Evolutionary conservation across 2,797 vertebrate genomes (phyloP), one percentile per base, ranked within the genome.

Genomic region (Dermochelys coriacea): DNA sequence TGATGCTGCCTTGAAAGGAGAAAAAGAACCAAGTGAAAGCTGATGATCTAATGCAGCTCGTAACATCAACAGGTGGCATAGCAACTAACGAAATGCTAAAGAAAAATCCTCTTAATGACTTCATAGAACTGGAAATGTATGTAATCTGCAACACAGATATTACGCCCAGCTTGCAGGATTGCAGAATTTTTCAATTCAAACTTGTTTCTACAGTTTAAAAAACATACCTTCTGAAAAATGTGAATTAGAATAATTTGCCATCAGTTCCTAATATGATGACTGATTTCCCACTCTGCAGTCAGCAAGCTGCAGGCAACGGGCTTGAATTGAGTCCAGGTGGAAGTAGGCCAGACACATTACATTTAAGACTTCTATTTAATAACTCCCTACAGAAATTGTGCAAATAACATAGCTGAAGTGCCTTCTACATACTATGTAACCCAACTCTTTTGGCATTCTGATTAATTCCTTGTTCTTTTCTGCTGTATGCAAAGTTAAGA

Each of bases 281-380:
- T 97, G 96, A 98, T 98, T 98, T 98, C 97, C 97, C 97, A 95
- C 95, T 97, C 95, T 96, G 95, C 94, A 97, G 97, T 95, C 95
- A 97, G 95, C 50, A 84, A 97, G 97, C 96, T 97, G 90, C 95
- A 98, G 97, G 98, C 97, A 97, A 96, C 0, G 83, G 92, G 93
- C 97, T 97, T 98, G 98, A 98, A 98, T 84, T 37, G 86, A 95
- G 90, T 98, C 98, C 98, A 98, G 96, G 96, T 98, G 98, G 98
- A 98, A 97, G 92, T 91, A 93, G 94, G 98, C 98, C 98, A 98
- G 97, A 95, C 94, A 94, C 82, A 64, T 98, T 97, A 97, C 98
- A 98, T 98, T 98, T 97, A 98, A 98, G 97, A 97, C 96, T 94
- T 97, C 96, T 97, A 86, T 98, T 98, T 97, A 97, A 97, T 95